Base-by-base conservation (phyloP, 2,113 vertebrate species). In the Motacilla alba region DNA sequence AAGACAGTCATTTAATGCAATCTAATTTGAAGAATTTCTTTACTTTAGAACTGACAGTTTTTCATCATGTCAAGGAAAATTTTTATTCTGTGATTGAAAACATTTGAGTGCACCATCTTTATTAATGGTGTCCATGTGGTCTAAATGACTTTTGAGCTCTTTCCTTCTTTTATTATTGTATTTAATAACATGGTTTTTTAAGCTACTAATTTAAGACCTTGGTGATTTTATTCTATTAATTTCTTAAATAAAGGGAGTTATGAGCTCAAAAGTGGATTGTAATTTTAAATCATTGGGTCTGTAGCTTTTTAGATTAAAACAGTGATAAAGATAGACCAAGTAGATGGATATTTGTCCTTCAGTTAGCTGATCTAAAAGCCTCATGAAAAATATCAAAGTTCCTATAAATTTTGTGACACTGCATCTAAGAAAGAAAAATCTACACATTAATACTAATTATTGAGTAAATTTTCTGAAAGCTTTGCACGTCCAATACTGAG, bases 21-120 rank as follows among this genome's bases (percentile, higher is more conserved):
- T 64, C 39, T 83, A 74, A 83, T 95, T n/a, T 92, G 44, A 93
- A 77, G 30, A 88, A 80, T 90, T 94, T 88, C 55, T 67, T 76
- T 69, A 70, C 39, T 90, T 85, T 31, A 55, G 35, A 86, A 92
- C 39, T 66, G 72, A 35, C 35, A 86, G 33, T 3, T 91, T 94
- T 80, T 95, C 27, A 41, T 62, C 33, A 13, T 19, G 16, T 35
- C 0, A 2, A 75, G 72, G 67, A 73, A 70, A 83, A 67, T n/a
- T 93, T 95, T 95, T 93, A 70, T 80, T 91, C 44, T 24, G 27
- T 66, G 37, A 74, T 35, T 46, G 35, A 73, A 93, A 69, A 67
- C 6, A 59, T 39, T 52, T 52, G 13, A 80, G 56, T 30, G 13
- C 15, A 26, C 17, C 18, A 56, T 85, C 49, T 79, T 94, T 35